Base-by-base conservation (phyloP, 2,797 vertebrate genomes). In the Hoplostethus atlanticus region DNA sequence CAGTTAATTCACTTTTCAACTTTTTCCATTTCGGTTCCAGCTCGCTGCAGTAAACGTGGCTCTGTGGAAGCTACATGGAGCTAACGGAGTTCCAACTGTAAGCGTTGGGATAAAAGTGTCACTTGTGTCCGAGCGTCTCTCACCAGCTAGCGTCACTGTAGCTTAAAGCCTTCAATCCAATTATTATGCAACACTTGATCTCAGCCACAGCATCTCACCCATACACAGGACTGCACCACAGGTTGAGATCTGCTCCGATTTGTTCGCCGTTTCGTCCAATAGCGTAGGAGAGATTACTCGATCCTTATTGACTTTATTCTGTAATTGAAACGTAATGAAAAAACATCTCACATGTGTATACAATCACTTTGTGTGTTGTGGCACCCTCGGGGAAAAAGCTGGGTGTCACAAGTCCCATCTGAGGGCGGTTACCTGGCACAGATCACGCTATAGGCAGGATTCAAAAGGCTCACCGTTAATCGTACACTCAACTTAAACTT, bases 141-240 rank as follows among this genome's bases (percentile, higher is more conserved):
- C 21, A 9, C 46, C 60, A 16, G 57, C 73, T 66, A 66, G 34
- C 28, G 17, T 61, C 63, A 67, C 73, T 75, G 61, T 31, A 83
- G 80, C 56, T 76, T 79, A 85, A 91, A 89, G 76, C 84, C 64
- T 58, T 76, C 71, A 88, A 92, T 92, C 90, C 85, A 90, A 88
- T 91, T 90, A 87, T 67, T 75, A 78, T 71, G 71, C 57, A 86
- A 79, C 70, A 82, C 79, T 60, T 62, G 79, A 67, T 77, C 72
- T 65, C 25, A 58, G 63, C 34, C 38, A 36, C 77, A 36, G 40
- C n/a, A 11, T 21, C 6, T 63, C 60, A 55, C 50, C 53, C 30
- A 34, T 0, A 9, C n/a, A 10, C 3, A 25, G 21, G 11, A 12
- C 51, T 4, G 11, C 46, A 0, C 28, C 54, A 12, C 28, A 1